Conservation (phyloP, 2,797 vertebrate species). For the Pangasius larnaudii region DNA sequence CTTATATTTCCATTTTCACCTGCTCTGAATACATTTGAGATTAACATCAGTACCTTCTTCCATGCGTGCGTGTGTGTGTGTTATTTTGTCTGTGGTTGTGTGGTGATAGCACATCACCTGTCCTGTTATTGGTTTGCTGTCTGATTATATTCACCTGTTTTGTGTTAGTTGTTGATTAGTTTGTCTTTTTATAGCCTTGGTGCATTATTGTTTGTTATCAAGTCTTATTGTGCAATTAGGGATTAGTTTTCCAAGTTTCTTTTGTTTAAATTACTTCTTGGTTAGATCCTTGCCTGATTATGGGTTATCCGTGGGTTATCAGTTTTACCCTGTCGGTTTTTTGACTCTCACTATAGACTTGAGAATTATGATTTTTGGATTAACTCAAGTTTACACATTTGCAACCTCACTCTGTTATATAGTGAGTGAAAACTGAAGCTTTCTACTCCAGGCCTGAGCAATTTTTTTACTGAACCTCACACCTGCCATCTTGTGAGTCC, state of each 20-base stretch:
- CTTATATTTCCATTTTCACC: background rate
- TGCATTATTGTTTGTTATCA: background rate
- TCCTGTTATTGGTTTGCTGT: background rate
- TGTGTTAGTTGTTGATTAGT: background rate
- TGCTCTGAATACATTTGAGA: background rate
- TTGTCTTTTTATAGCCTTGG: background rate
- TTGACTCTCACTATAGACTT: background rate
- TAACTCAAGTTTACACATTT: background rate
- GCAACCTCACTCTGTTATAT: background rate
- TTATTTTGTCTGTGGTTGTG: background rate
- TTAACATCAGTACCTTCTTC: background rate
- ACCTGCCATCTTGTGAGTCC: slow-evolving; percentile 9
- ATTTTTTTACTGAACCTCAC: slow-evolving; percentile 14
- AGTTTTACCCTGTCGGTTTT: too few species aligned
- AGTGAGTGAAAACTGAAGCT: background rate
- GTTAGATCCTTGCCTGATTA: background rate
- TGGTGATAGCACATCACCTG: background rate
- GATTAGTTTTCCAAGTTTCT: background rate
- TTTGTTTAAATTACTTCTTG: background rate
- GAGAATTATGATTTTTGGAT: background rate
- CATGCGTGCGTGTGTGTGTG: background rate
- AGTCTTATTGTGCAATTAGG: background rate
- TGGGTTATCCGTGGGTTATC: background rate
- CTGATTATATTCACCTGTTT: background rate
- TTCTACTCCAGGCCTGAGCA: slow-evolving; percentile 2